Evolutionary conservation across 2,113 vertebrate species (phyloP).

Genomic region (Seriola rivoliana): DNA sequence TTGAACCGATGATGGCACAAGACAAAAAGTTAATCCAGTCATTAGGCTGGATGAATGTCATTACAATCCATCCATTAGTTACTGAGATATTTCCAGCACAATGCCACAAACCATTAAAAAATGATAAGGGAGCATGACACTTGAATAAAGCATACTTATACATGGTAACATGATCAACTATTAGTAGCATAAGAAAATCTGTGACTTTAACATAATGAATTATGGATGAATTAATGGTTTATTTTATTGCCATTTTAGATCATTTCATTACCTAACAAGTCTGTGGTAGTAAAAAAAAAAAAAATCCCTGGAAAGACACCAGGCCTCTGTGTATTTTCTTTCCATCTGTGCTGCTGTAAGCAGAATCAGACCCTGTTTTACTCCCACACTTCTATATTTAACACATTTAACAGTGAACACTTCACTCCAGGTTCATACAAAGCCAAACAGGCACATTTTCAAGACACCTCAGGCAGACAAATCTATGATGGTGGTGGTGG

Average conservation of each 20-base stretch:
- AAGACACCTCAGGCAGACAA: neutral
- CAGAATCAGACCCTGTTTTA: neutral
- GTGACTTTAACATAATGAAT: no score
- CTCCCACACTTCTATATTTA: conserved; percentile 21
- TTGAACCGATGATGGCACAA: neutral
- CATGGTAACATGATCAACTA: no score
- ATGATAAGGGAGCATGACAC: neutral
- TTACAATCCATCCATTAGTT: neutral
- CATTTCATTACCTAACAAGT: neutral
- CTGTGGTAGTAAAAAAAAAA: neutral
- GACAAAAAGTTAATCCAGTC: neutral
- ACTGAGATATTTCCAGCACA: neutral
- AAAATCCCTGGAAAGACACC: neutral
- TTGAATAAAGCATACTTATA: neutral
- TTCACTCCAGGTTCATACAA: conserved; percentile 3
- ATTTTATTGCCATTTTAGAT: neutral
- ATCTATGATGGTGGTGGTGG: neutral
- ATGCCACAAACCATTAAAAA: neutral
- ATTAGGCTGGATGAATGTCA: neutral
- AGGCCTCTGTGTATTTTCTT: neutral
- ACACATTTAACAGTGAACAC: neutral
- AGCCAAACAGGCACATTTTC: conserved; percentile 2
- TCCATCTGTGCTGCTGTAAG: neutral
- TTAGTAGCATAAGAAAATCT: no score
- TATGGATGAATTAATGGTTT: neutral